Evolutionary conservation across 2,797 vertebrate genomes (phyloP), one percentile per base, ranked within the genome.

Genomic region (Trachops cirrhosus): DNA sequence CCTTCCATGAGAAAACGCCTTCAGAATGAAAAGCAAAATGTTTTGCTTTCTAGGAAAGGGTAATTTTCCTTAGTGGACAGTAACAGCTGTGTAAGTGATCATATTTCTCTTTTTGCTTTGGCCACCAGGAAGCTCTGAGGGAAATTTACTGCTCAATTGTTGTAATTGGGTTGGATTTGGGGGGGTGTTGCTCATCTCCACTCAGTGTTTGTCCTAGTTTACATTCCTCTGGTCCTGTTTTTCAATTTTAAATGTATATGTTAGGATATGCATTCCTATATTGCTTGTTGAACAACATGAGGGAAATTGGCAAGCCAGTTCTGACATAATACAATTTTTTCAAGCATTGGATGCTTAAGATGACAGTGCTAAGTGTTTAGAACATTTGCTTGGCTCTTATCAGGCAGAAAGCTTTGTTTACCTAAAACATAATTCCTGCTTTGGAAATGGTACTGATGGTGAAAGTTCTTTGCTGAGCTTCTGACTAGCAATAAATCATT

Each of bases 71-170:
- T 68, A 14, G 9, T 64, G 73, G 46, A 48, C 79, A 82, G 75
- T 54, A 92, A 44, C 5, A 26, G 64, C 41, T 86, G 6, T 89
- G 2, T 52, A 62, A 75, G 34, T 39, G 80, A 78, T 3, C 37
- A 16, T 39, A 18, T 82, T 93, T 82, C 74, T 48, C 41, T 74
- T 68, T 88, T 95, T 84, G 50, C 37, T 92, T 94, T 50, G 59
- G 54, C 52, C 24, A 12, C 21, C 16, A 74, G 73, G 44, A 87
- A 88, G 52, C 62, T 78, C 75, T 48, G 68, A 39, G 54, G 68
- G 8, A 67, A 88, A 91, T 50, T 16, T 83, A 22, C 29, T 80
- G 44, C 44, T 67, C 57, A 32, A 1, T 68, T 32, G 22, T 71
- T 93, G 0, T 73, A 67, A 57, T 18, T 14, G 1, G 39, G 2